Percentiles rank a stretch among this genome's conserved stretches.
Evolutionary conservation across 2,113 vertebrate species (phyloP).

Genomic region (Corythoichthys haematopterus): DNA sequence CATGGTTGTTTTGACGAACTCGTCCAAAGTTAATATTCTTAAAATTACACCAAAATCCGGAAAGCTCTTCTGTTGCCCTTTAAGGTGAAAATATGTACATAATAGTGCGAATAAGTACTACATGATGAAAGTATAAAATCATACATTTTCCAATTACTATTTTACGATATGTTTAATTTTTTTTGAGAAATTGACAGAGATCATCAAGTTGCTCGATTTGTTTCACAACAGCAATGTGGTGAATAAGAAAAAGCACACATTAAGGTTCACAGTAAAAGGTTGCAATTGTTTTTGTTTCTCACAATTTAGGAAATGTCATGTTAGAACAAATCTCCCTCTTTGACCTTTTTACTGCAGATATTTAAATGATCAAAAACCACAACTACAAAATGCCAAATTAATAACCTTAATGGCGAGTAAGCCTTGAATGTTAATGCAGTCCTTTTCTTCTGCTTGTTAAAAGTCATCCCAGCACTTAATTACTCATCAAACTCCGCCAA

Average conservation of each 20-base stretch:
- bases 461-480: background rate
- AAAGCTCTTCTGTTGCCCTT: no score
- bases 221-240: background rate
- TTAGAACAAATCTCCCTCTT: background rate
- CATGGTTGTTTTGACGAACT: no score
- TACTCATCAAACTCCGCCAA: background rate
- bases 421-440: background rate
- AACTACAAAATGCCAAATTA: background rate
- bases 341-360: constrained; percentile 3
- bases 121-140: background rate
- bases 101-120: background rate
- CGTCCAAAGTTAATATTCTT: no score
- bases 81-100: background rate
- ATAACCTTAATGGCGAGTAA: background rate
- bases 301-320: background rate
- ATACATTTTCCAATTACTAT: background rate
- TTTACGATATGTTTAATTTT: background rate
- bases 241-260: background rate
- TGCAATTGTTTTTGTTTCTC: background rate
- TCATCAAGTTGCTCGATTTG: background rate
- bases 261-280: background rate
- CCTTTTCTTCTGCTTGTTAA: background rate
- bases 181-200: background rate
- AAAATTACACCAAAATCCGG: no score
- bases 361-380: background rate